Evolutionary conservation across 2,888 invertebrate genomes (phyloP), one percentile per base, ranked within the genome.

Genomic region (Synergus laeviventris): DNA sequence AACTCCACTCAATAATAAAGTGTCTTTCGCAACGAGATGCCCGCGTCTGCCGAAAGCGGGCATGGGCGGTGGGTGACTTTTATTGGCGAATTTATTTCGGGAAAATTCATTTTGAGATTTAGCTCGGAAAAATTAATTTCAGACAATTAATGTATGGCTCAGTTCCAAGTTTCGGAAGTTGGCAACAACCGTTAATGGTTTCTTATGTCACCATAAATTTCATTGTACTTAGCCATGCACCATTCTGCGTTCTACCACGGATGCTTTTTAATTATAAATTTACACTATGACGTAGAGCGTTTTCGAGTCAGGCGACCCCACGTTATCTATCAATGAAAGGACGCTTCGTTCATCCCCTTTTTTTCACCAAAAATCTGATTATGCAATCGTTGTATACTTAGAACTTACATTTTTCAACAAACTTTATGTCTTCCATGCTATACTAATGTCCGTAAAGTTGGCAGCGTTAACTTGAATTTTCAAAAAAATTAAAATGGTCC

Each of bases 71-170:
- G 76, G 74, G 79, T 76, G 74, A 77, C 75, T 75, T 79, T 79
- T 75, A 76, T 74, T 77, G 74, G 73, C 62, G 39, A 76, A 76
- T 77, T 80, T 81, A 81, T 82, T 83, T 82, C 74, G 74, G 78
- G 79, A 79, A 78, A 75, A 79, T 77, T 80, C 80, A 78, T 78
- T 81, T 76, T 45, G 77, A 81, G 81, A 82, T 81, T 83, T 81
- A 76, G 81, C 76, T 74, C 73, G 78, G 78, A 84, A 84, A 84
- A 84, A 84, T 84, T 82, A 83, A 84, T 82, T 84, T 81, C 79
- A 80, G 82, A 83, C 84, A 84, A 84, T 83, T 84, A 83, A 84
- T 82, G 82, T 79, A 75, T 84, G 84, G 84, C 84, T 75, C 59
- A 49, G 59, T 59, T 83, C 84, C 84, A 84, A 84, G 76, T 79